A percentile compares a stretch with the other conserved stretches of the same genome.
Conservation (phyloP, 2,113 vertebrate genomes). For the Pseudorasbora parva region DNA sequence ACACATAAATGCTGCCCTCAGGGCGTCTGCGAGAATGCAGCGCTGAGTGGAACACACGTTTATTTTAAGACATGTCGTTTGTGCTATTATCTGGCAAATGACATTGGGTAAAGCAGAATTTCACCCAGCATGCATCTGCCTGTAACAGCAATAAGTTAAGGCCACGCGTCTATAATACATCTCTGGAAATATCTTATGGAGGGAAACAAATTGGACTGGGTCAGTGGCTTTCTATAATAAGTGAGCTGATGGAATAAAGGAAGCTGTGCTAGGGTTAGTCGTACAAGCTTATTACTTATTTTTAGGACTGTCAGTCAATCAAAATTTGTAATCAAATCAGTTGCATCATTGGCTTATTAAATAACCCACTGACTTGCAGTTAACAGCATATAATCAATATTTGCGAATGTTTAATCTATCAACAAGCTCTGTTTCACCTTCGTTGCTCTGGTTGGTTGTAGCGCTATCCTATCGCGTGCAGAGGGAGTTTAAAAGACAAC, state of each 20-base stretch:
- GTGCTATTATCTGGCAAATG: conserved; percentile 44
- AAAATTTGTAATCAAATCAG: background rate
- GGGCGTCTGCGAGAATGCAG: conserved; percentile 6
- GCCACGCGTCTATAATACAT: background rate
- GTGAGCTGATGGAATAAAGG: background rate
- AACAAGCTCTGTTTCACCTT: too few species aligned
- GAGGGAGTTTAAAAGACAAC: too few species aligned
- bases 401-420: too few species aligned
- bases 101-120: conserved; percentile 19
- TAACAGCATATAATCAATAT: too few species aligned
- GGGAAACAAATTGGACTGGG: background rate
- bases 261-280: background rate
- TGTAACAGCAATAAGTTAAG: background rate
- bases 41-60: conserved; percentile 25
- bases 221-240: background rate
- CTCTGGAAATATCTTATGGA: background rate
- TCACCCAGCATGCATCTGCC: background rate
- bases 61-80: conserved; percentile 63
- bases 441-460: too few species aligned
- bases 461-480: too few species aligned
- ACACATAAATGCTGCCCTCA: conserved; percentile 61
- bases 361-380: background rate
- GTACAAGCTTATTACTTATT: background rate
- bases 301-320: background rate
- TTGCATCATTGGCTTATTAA: background rate